Percentiles rank a stretch among this genome's conserved stretches.
Evolutionary conservation across 2,113 vertebrate species (phyloP).

Genomic region (Choloepus hoffmanni): DNA sequence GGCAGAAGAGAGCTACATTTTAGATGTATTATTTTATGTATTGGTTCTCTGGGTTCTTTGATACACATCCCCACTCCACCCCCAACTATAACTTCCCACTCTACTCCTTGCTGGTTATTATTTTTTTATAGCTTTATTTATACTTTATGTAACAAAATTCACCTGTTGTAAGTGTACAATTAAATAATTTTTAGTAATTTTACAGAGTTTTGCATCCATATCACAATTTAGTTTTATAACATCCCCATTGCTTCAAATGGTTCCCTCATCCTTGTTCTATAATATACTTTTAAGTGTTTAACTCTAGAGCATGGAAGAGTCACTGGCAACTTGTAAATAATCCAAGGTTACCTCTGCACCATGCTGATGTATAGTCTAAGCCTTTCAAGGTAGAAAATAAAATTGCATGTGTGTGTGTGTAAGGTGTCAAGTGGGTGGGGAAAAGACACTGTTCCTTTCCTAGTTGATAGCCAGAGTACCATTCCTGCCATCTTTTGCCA

Average conservation of each 20-base stretch:
- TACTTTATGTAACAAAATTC: not conserved
- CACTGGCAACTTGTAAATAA: not conserved
- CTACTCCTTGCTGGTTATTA: not conserved
- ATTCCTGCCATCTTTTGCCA: not conserved
- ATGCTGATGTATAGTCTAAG: not conserved
- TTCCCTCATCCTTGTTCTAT: not conserved
- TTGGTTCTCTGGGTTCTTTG: not conserved
- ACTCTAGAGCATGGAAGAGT: not conserved
- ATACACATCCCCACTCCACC: not conserved
- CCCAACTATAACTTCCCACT: not conserved
- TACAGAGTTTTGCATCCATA: slow-evolving; percentile 7
- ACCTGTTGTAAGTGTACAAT: not conserved
- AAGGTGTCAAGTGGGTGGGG: not conserved
- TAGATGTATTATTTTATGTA: not conserved
- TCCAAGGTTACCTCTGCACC: not conserved
- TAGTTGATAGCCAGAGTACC: not conserved
- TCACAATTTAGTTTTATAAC: not conserved
- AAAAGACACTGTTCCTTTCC: not conserved
- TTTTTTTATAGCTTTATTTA: not conserved
- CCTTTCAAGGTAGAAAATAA: not conserved
- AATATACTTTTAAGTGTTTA: not conserved
- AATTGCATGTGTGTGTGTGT: not conserved
- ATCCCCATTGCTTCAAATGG: not conserved
- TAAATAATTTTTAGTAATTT: slow-evolving; percentile 25
- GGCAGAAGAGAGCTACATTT: not conserved